phyloP scores from a whole-genome alignment of 2,797 vertebrate genomes.

The Poeciliopsis turneri region DNA sequence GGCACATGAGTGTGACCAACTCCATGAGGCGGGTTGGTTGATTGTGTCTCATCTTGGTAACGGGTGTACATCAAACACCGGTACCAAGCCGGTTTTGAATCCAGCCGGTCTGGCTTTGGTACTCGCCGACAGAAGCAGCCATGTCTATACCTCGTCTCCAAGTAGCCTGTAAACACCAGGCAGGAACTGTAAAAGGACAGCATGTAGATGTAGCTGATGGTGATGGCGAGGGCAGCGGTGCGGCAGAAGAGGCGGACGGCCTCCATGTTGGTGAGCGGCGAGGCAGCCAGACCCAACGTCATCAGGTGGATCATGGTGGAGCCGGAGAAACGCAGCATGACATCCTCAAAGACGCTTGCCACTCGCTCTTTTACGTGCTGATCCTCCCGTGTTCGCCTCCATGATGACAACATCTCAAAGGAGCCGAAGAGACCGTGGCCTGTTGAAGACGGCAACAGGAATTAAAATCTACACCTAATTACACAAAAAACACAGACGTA shows the following conservation, averaged over 20 bases:
- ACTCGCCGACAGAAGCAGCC: constrained; percentile 97
- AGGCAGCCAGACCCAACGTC: constrained; percentile 97
- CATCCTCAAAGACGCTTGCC: constrained; percentile 94
- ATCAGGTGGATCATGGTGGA: constrained; percentile 97
- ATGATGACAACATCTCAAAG: constrained; percentile 98
- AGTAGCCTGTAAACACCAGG: constrained; percentile 97
- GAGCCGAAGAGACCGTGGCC: constrained; percentile 97
- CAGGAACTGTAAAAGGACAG: constrained; percentile 98
- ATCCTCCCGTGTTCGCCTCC: constrained; percentile 96
- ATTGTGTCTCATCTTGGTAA: constrained; percentile 88
- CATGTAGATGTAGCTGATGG: constrained; percentile 98
- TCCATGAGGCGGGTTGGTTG: constrained; percentile 34
- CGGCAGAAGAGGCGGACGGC: constrained; percentile 98
- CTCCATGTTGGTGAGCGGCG: constrained; percentile 99
- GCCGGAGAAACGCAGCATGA: constrained; percentile 97
- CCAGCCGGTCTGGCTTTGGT: constrained; percentile 84
- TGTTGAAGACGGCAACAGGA: constrained; percentile 40
- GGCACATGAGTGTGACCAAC: constrained; percentile 24
- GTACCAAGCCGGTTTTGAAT: constrained; percentile 96
- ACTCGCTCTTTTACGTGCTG: constrained; percentile 98
- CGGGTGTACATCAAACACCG: constrained; percentile 95
- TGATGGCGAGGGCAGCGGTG: constrained; percentile 91
- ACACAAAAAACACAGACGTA: not conserved
- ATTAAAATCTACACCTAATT: not conserved
- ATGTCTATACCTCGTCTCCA: constrained; percentile 98